Conservation (phyloP, 2,888 invertebrate species). For the Bombyx huttoni region DNA sequence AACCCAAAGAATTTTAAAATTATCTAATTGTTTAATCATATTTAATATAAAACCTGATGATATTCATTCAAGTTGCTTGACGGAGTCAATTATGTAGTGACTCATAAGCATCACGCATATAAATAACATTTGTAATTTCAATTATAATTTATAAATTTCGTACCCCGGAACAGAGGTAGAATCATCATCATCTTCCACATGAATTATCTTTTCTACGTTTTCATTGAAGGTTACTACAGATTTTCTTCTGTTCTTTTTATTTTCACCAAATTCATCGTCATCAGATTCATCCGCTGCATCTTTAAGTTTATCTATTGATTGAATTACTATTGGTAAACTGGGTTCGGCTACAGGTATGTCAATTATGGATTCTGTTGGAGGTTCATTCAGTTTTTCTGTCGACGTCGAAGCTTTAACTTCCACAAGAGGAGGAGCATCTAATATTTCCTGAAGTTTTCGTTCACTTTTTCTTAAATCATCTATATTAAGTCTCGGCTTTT, state of each 20-base stretch:
- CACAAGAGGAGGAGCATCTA: slow-evolving; percentile 39
- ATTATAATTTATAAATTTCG: slow-evolving; percentile 41
- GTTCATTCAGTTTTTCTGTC: slow-evolving; percentile 11
- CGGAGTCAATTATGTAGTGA: neutral
- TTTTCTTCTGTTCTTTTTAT: slow-evolving; percentile 36
- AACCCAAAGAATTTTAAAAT: neutral
- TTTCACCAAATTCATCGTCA: slow-evolving; percentile 59
- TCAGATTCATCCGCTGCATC: slow-evolving; percentile 41
- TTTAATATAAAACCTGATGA: too few species aligned
- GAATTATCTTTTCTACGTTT: slow-evolving; percentile 65
- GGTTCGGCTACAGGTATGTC: slow-evolving; percentile 26
- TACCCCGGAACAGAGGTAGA: slow-evolving; percentile 17
- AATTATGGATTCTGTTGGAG: slow-evolving; percentile 19
- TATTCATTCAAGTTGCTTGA: too few species aligned
- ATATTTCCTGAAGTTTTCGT: slow-evolving; percentile 47
- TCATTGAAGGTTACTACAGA: slow-evolving; percentile 72
- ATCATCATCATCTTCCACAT: slow-evolving; percentile 50
- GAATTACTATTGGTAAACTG: slow-evolving; percentile 42
- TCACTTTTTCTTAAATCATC: slow-evolving; percentile 52
- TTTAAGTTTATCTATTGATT: slow-evolving; percentile 57
- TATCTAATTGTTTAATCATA: too few species aligned
- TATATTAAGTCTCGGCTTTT: slow-evolving; percentile 41
- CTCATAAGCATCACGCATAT: neutral
- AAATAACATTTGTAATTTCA: neutral
- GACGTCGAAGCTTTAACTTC: slow-evolving; percentile 19